Evolutionary conservation across 2,113 vertebrate genomes (phyloP).

Genomic region (Odontesthes bonariensis): DNA sequence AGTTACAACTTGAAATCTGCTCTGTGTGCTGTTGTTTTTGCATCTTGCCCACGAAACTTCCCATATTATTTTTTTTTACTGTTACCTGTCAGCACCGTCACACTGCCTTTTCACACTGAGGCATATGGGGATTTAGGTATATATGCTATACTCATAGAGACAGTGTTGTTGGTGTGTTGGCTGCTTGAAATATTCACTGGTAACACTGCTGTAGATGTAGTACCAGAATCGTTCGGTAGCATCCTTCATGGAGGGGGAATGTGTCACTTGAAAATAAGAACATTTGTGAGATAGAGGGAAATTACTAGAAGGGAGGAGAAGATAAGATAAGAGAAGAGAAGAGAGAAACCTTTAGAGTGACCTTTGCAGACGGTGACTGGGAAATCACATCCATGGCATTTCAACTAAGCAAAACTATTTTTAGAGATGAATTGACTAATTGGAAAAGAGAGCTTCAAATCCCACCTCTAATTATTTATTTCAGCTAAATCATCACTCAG

Average conservation of each 20-base stretch:
- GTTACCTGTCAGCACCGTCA: constrained; percentile 47
- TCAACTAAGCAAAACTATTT: constrained; percentile 75
- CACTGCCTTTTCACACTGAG: constrained; percentile 17
- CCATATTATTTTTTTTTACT: constrained; percentile 39
- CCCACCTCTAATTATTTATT: constrained; percentile 81
- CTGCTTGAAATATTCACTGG: constrained; percentile 30
- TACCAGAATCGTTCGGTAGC: background rate
- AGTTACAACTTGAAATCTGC: background rate
- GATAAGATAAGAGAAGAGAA: constrained; percentile 7
- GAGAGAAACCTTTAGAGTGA: constrained; percentile 52
- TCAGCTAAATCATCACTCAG: constrained; percentile 66
- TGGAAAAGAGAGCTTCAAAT: constrained; percentile 77
- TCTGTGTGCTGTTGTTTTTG: constrained; percentile 11
- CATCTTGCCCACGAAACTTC: constrained; percentile 9
- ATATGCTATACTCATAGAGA: constrained; percentile 30
- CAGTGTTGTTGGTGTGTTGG: constrained; percentile 34
- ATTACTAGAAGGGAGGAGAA: background rate
- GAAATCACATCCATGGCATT: constrained; percentile 69
- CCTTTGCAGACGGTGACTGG: constrained; percentile 69
- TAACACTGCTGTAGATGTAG: constrained; percentile 9
- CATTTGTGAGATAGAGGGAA: constrained; percentile 3
- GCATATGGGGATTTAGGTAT: constrained; percentile 38
- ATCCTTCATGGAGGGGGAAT: background rate
- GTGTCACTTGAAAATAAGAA: constrained; percentile 14
- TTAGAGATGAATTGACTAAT: constrained; percentile 77